phyloP scores from a whole-genome alignment of 1,140 invertebrate species.

The Panagrolaimus sp. region DNA sequence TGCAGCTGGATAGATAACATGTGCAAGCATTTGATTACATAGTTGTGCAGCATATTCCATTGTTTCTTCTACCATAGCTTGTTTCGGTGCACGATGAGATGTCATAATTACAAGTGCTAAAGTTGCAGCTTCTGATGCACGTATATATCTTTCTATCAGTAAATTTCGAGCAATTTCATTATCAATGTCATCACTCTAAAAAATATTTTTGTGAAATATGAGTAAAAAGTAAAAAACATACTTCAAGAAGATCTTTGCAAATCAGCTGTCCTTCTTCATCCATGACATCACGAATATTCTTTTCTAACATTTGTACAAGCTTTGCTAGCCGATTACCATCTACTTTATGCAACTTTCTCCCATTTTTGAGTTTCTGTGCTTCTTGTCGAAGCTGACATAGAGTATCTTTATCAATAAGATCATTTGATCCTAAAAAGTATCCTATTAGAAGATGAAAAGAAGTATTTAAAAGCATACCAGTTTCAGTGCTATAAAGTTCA shows the following conservation, averaged over 20 bases:
- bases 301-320: conserved; percentile 77
- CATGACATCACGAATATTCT: conserved; percentile 82
- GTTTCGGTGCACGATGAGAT: conserved; percentile 84
- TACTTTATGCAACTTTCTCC: conserved; percentile 73
- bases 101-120: conserved; percentile 86
- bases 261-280: conserved; percentile 61
- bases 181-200: conserved; percentile 74
- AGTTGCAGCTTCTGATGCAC: conserved; percentile 78
- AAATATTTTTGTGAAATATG: no score
- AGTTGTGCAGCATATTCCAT: conserved; percentile 90
- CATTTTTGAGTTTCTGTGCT: conserved; percentile 81
- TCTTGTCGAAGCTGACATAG: conserved; percentile 81
- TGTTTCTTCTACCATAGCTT: conserved; percentile 85
- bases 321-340: conserved; percentile 78
- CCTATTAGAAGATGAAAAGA: no score
- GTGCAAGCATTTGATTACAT: conserved; percentile 87
- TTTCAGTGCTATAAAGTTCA: no score
- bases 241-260: conserved; percentile 69
- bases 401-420: conserved; percentile 73
- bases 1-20: conserved; percentile 92
- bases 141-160: conserved; percentile 78
- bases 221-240: no score
- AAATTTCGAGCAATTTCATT: conserved; percentile 79
- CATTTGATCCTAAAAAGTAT: conserved; percentile 60
- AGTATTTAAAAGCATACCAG: no score